Conservation (phyloP, 2,113 vertebrate species). For the Mustela lutreola region DNA sequence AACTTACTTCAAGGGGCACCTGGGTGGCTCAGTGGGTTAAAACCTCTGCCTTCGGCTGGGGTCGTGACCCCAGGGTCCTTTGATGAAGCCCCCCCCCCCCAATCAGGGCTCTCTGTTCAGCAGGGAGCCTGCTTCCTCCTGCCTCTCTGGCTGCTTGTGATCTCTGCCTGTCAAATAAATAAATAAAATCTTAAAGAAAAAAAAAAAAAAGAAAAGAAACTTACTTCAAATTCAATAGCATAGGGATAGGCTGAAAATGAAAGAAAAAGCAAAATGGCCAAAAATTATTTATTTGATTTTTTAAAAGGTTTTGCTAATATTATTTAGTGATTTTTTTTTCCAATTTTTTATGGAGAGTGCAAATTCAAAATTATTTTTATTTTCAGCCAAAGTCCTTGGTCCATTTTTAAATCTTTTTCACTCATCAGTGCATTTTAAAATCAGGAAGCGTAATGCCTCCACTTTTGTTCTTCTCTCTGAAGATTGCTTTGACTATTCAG, state of each 20-base stretch:
- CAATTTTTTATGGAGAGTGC: not conserved
- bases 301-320: not conserved
- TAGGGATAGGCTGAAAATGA: not conserved
- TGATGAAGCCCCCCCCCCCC: no score
- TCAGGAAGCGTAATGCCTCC: not conserved
- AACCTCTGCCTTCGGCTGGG: no score
- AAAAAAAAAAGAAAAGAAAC: no score
- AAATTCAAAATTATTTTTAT: constrained; percentile 25
- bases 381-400: not conserved
- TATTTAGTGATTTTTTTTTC: not conserved
- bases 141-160: no score
- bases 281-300: not conserved
- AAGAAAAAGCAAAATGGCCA: not conserved
- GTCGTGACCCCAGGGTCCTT: no score
- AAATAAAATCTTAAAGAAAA: no score
- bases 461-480: not conserved
- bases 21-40: no score
- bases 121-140: no score
- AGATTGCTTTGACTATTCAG: not conserved
- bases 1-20: not conserved
- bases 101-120: no score
- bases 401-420: not conserved
- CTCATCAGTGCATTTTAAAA: not conserved
- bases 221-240: not conserved
- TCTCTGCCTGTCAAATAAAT: no score